Conservation (phyloP, 1,140 invertebrate genomes). For the Tyrophagus putrescentiae region DNA sequence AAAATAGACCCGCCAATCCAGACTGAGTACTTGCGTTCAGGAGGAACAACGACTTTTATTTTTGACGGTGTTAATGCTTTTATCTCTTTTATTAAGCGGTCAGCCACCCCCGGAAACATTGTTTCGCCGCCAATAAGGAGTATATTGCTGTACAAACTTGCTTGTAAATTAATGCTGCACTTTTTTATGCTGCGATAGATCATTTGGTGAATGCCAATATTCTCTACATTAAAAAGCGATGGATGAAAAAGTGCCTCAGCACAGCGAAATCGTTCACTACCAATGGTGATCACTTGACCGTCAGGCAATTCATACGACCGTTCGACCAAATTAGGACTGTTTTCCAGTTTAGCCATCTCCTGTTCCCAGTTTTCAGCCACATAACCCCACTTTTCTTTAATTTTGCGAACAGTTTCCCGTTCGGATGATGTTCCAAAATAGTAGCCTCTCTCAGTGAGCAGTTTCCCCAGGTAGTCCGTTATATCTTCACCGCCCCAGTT, state of each 20-base stretch:
- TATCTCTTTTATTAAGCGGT: conserved; percentile 24
- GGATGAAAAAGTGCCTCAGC: conserved; percentile 33
- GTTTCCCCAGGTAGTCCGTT: conserved; percentile 80
- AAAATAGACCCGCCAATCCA: too few relatives aligned
- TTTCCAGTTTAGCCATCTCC: conserved; percentile 76
- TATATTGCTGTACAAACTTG: conserved; percentile 37
- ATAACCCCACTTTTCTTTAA: conserved; percentile 32
- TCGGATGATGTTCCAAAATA: conserved; percentile 32
- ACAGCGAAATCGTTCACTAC: conserved; percentile 36
- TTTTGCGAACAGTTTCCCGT: conserved; percentile 40
- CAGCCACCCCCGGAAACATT: conserved; percentile 38
- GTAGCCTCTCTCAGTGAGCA: conserved; percentile 57
- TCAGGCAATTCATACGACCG: conserved; percentile 37
- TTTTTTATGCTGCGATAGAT: conserved; percentile 39
- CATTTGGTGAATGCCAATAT: conserved; percentile 39
- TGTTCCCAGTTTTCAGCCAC: conserved; percentile 66
- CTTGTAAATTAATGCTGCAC: conserved; percentile 37
- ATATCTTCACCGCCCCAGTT: conserved; percentile 74
- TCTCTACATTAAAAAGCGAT: conserved; percentile 36
- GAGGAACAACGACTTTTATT: too few relatives aligned
- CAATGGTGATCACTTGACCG: conserved; percentile 33
- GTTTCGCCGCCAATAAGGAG: conserved; percentile 42
- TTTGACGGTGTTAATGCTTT: conserved; percentile 34
- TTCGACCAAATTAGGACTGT: conserved; percentile 34
- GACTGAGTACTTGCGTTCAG: too few relatives aligned